These are phyloP conservation scores for Coregonus sp. DNA, from an alignment of 2,797 vertebrate species.

Conservation along the genomic window DNA sequence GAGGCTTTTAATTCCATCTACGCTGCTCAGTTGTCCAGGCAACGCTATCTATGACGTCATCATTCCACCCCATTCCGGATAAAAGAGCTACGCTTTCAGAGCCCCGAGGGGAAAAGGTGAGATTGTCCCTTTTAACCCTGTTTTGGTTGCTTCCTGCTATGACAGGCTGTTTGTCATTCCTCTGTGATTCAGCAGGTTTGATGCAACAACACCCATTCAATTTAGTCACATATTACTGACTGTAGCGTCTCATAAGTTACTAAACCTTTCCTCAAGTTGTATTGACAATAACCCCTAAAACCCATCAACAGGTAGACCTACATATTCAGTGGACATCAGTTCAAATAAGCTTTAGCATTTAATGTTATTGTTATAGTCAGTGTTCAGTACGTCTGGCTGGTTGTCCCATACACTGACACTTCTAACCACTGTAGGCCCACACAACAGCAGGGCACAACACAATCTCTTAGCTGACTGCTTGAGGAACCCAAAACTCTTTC, in stretches of 20 bases:
- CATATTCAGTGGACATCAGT: neutral
- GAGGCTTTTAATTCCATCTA: constrained; percentile 27
- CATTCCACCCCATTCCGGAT: neutral
- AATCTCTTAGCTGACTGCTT: no score
- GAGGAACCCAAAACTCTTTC: no score
- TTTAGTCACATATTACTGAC: neutral
- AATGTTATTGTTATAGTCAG: no score
- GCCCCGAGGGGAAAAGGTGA: neutral
- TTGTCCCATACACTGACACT: no score
- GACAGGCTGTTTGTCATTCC: neutral
- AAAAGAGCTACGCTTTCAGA: constrained; percentile 11
- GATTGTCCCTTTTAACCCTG: neutral
- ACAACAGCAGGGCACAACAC: no score
- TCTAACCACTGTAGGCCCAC: no score
- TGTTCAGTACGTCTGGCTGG: no score
- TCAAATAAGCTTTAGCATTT: neutral
- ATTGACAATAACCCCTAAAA: neutral
- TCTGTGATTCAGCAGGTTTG: neutral
- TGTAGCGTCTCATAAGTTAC: neutral
- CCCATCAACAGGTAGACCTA: neutral
- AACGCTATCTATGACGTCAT: constrained; percentile 33
- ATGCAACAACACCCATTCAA: neutral
- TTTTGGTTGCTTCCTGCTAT: neutral
- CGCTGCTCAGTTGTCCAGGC: constrained; percentile 23
- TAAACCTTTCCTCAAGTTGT: neutral